phyloP scores from a whole-genome alignment of 2,888 invertebrate species.

The Oxytorus armatus region DNA sequence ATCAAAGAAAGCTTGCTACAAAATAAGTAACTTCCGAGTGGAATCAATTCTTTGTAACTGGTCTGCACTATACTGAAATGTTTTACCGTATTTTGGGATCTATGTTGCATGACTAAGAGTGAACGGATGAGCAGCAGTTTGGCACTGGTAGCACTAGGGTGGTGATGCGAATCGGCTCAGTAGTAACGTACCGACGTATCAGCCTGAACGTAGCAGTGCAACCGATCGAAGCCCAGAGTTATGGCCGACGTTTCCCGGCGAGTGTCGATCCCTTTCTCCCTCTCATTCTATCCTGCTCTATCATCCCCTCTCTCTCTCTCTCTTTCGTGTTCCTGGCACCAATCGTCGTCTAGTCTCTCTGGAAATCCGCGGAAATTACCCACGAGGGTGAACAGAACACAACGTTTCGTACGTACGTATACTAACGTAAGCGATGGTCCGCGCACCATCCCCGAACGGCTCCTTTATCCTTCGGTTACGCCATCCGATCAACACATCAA shows the following conservation, averaged over 20 bases:
- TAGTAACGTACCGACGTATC: conserved; percentile 51
- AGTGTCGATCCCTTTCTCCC: conserved; percentile 63
- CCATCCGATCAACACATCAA: not conserved
- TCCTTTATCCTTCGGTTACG: conserved; percentile 25
- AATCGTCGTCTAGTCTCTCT: conserved; percentile 19
- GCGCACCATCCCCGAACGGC: conserved; percentile 17
- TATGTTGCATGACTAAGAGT: no score
- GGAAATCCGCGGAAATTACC: conserved; percentile 50
- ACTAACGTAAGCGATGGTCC: conserved; percentile 9
- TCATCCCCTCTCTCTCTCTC: conserved; percentile 19
- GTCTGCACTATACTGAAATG: no score
- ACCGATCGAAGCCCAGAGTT: conserved; percentile 60
- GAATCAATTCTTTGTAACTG: no score
- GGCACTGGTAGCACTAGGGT: no score
- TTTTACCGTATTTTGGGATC: no score
- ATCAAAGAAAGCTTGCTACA: no score
- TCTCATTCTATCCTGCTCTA: no score
- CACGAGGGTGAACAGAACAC: conserved; percentile 14
- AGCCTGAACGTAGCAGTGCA: conserved; percentile 48
- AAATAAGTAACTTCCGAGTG: no score
- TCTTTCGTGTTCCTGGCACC: conserved; percentile 50
- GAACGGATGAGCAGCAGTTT: no score
- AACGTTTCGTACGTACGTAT: not conserved
- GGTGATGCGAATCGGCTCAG: no score
- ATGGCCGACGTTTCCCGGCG: conserved; percentile 53